Conservation (phyloP, 2,113 vertebrate species). For the Anseranas semipalmata region DNA sequence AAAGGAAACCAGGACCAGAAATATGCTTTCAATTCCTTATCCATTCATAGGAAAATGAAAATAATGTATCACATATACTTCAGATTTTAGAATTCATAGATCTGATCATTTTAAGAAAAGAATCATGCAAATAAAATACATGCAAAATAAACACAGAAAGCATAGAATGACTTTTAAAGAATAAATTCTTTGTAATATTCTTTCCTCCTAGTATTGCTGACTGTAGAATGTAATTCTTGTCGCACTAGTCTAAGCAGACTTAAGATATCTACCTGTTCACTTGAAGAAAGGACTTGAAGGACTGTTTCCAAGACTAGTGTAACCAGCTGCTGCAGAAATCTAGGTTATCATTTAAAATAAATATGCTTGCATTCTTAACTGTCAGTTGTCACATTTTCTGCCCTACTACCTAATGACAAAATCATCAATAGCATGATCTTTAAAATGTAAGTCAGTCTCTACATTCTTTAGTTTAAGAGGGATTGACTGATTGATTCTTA, state of each 20-base stretch:
- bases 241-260: not conserved
- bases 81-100: not conserved
- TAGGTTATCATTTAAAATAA: not conserved
- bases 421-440: not conserved
- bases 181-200: not conserved
- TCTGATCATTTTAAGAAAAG: not conserved
- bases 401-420: not conserved
- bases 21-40: not conserved
- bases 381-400: not conserved
- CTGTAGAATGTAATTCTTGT: not conserved
- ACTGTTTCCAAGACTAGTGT: not conserved
- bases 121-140: not conserved
- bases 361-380: not conserved
- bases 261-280: not conserved
- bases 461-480: not conserved
- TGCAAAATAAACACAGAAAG: not conserved
- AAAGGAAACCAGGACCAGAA: not conserved
- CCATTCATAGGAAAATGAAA: not conserved
- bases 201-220: not conserved
- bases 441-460: not conserved
- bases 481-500: not conserved
- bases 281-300: not conserved
- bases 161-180: not conserved
- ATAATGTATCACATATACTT: not conserved
- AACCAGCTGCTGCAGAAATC: not conserved